Base-by-base conservation (phyloP, 2,113 vertebrate species). In the Cepphus grylle region DNA sequence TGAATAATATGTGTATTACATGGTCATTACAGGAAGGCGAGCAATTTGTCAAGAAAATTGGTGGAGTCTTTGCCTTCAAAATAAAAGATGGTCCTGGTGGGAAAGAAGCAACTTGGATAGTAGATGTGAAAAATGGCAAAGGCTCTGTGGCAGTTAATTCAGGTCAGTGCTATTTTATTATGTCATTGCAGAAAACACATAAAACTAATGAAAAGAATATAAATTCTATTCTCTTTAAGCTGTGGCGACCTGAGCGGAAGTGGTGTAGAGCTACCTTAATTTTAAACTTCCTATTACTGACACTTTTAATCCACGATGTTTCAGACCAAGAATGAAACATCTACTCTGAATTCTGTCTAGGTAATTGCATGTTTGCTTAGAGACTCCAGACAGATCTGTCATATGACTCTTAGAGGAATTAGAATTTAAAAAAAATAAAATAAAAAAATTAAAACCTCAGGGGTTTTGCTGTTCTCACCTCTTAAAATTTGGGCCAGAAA, bases 41-140 rank as follows among this genome's bases (percentile, higher is more conserved):
- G 61, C 91, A 98, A 7, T 98, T 98, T 74, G 99, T 99, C 47
- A 99, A 99, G 98, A 99, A 99, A 98, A 98, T 99, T 2, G 98
- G 99, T 23, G 99, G 98, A n/a, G 93, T 99, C 88, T 99, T 99
- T 97, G 98, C 99, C 59, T 99, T 99, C 84, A 99, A 99, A 95
- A 98, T 99, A 96, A 99, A 98, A 93, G 98, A 99, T 38, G 99
- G 99, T 43, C 99, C 99, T 11, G 98, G 62, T 7, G 99, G 99
- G 67, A 98, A 98, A 92, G 99, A 99, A 95, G 99, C 98, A 15
- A 98, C 98, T 32, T 99, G 99, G 99, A 55, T 99, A 11, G 99
- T 99, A 36, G 99, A 99, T 59, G 98, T 99, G 97, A 99, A 99
- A 94, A 99, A 98, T 4, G 98, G 98, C 62, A 99, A 98, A 94